phyloP scores from a whole-genome alignment of 2,888 invertebrate species.

The Furcula furcula region DNA sequence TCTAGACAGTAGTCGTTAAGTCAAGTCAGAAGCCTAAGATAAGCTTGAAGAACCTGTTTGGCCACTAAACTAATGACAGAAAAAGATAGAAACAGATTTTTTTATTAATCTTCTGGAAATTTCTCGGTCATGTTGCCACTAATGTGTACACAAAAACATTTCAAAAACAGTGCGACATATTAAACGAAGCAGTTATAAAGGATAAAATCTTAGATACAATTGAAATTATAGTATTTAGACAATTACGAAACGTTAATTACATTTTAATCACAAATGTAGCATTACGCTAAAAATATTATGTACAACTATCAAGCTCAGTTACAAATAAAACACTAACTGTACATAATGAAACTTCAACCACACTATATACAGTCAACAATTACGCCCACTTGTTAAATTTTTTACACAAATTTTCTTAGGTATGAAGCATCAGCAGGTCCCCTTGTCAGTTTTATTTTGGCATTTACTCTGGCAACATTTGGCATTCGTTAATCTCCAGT shows the following conservation, averaged over 20 bases:
- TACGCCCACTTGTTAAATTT: constrained; percentile 27
- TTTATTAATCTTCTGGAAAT: too few species aligned
- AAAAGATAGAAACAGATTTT: too few species aligned
- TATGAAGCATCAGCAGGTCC: constrained; percentile 76
- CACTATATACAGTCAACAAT: constrained; percentile 39
- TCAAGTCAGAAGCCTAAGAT: too few species aligned
- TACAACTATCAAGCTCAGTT: constrained; percentile 49
- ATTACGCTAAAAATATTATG: constrained; percentile 45
- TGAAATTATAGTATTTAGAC: constrained; percentile 41
- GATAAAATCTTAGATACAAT: constrained; percentile 35
- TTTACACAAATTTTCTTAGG: constrained; percentile 54
- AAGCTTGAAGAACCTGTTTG: too few species aligned
- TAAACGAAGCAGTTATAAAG: constrained; percentile 32
- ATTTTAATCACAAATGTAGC: constrained; percentile 36
- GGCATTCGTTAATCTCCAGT: constrained; percentile 43
- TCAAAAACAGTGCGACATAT: constrained; percentile 33
- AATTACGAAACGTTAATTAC: constrained; percentile 36
- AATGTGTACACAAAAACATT: constrained; percentile 14
- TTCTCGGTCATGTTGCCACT: not conserved
- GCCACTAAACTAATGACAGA: too few species aligned
- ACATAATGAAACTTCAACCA: constrained; percentile 61
- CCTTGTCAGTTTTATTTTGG: constrained; percentile 63
- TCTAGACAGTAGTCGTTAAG: too few species aligned
- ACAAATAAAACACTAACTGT: constrained; percentile 43
- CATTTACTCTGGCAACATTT: constrained; percentile 57